phyloP scores from a whole-genome alignment of 2,888 invertebrate genomes.

The Empis livida region DNA sequence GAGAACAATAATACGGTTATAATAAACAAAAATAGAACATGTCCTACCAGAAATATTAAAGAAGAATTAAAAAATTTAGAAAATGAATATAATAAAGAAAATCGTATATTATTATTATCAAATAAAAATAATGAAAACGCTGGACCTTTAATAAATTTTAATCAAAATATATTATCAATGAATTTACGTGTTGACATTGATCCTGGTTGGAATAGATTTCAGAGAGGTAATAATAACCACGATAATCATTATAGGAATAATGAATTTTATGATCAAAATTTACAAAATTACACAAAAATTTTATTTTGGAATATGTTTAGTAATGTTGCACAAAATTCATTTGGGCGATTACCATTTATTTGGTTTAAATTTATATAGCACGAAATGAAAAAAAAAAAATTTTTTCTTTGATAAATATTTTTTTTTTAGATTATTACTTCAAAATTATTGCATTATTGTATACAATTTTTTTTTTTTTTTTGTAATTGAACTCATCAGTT shows the following conservation, averaged over 20 bases:
- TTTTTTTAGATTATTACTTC: no score
- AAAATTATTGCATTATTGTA: no score
- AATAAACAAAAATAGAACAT: constrained; percentile 11
- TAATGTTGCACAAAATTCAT: constrained; percentile 20
- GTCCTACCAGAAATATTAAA: constrained; percentile 24
- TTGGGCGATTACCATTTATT: constrained; percentile 19
- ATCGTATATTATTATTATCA: constrained; percentile 18
- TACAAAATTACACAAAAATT: constrained; percentile 16
- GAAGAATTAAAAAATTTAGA: constrained; percentile 26
- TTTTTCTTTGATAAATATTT: no score
- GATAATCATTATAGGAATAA: constrained; percentile 7
- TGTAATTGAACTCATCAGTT: no score
- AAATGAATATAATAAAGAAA: constrained; percentile 23
- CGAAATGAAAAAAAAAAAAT: not conserved
- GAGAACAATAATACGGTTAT: constrained; percentile 5
- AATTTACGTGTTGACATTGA: not conserved
- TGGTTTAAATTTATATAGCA: constrained; percentile 24
- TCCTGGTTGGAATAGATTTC: not conserved
- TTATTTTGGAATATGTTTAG: constrained; percentile 24
- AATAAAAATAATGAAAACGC: constrained; percentile 18
- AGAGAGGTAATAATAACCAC: not conserved
- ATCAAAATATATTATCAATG: constrained; percentile 3
- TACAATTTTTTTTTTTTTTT: no score
- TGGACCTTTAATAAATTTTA: constrained; percentile 11
- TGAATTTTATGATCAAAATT: constrained; percentile 9